Base-by-base conservation (phyloP, 2,888 invertebrate genomes). In the Druceiella hillmani region DNA sequence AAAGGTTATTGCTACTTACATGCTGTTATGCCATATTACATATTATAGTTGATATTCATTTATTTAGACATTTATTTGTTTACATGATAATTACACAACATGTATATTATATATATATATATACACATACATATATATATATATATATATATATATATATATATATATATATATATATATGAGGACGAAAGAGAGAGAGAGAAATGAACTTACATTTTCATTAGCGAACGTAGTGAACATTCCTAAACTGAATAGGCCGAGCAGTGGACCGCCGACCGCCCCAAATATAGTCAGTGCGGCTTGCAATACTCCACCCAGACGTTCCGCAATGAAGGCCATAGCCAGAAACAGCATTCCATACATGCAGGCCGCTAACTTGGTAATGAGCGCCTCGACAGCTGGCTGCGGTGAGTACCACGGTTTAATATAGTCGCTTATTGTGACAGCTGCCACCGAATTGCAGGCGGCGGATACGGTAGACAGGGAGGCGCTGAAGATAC, bases 391-490 rank as follows among this genome's bases (percentile, higher is more conserved):
- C 2, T 74, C 59, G 46, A 60, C 58, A 1, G 61, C 52, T 0
- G 56, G 48, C 3, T 52, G 57, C 2, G 69, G 50, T 39, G 51
- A 55, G 39, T 55, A 62, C 64, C 65, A 69, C 49, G n/a, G n/a
- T n/a, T n/a, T n/a, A n/a, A 92, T 64, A 49, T 93, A 90, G 62
- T 95, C 95, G 53, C 90, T 85, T 28, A 93, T 66, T 0, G 91
- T 87, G 9, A 94, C 89, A 1, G 94, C 93, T 1, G 94, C 84
- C 30, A 95, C 68, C 2, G 93, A 89, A 55, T 93, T 94, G 41
- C 94, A 77, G 2, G 91, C 83, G 1, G 94, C 91, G 0, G 93
- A 94, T 41, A 95, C 84, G 0, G 93, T 92, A 28, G 93, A 92
- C 6, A 94, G 69, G 1, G 92, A 87, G 1, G 90, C 94, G 50